Evolutionary conservation across 2,888 invertebrate species (phyloP), one percentile per base, ranked within the genome.

Genomic region (Mythimna impura): DNA sequence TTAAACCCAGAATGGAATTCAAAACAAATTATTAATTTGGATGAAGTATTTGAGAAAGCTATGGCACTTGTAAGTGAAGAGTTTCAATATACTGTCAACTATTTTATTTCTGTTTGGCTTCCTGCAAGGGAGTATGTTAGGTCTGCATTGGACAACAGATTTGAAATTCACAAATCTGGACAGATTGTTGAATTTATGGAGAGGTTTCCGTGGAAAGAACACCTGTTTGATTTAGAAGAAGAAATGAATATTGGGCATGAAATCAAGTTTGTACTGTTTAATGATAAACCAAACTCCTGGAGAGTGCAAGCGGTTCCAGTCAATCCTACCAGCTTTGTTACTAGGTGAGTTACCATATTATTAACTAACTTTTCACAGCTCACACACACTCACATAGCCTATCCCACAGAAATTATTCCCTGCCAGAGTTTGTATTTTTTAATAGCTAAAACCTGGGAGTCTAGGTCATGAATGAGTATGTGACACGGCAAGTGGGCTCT

Each of bases 171-270:
- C 89, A 86, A 96, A 17, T 97, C 98, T 70, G 99, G 99, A 0
- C 97, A 98, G 93, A 98, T 99, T 64, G 93, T 99, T 0, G 96
- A 97, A 82, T 96, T 99, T 14, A 92, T 91, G 0, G 97, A 97
- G 69, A 95, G 97, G 6, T 97, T 98, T 87, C 99, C 99, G 0
- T 99, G 99, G 99, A 98, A 98, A 89, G 98, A 98, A 71, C 99
- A 99, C 93, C 95, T 99, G 64, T 97, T 97, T 87, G 97, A 97
- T 61, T 90, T 99, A 69, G 99, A 99, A 95, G 96, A 97, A 73
- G 98, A 98, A 89, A 91, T 97, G 86, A 95, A 96, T 0, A 93
- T 98, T 9, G 94, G 96, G 7, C 97, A 97, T 8, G 90, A 96
- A 60, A 96, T 98, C 3, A 98, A 98, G 89, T 98, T 97, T 94